A percentile compares a stretch with the other conserved stretches of the same genome.
These are phyloP conservation scores for Protonibea diacanthus DNA, from an alignment of 2,797 vertebrate genomes.

Conservation along the genomic window DNA sequence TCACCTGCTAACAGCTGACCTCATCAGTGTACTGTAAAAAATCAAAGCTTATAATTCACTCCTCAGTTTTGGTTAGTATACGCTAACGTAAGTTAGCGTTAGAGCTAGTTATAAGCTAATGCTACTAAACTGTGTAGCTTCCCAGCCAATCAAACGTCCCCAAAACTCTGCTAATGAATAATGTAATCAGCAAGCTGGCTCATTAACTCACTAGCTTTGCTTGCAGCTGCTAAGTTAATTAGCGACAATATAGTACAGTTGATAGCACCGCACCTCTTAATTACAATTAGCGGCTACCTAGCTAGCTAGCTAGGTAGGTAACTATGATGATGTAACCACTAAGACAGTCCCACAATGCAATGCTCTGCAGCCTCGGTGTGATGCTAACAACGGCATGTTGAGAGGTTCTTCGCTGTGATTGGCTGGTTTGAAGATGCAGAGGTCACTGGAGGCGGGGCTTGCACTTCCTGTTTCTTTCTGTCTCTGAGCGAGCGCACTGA, in stretches of 20 bases:
- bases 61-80: not conserved
- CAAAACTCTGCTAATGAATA: too few species aligned
- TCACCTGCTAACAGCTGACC: not conserved
- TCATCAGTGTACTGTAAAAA: not conserved
- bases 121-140: not conserved
- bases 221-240: too few species aligned
- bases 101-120: not conserved
- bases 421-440: conserved; percentile 50
- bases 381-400: too few species aligned
- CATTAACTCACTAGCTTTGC: too few species aligned
- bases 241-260: too few species aligned
- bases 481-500: conserved; percentile 49
- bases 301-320: too few species aligned
- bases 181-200: too few species aligned
- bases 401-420: conserved; percentile 50
- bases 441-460: conserved; percentile 26
- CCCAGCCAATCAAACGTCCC: not conserved
- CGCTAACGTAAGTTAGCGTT: not conserved
- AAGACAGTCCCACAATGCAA: not conserved
- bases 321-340: too few species aligned
- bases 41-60: not conserved
- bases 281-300: too few species aligned
- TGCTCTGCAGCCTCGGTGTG: not conserved
- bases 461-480: not conserved
- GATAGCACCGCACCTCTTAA: not conserved